Evolutionary conservation across 2,888 invertebrate species (phyloP), one percentile per base, ranked within the genome.

Genomic region (Erebia aethiops): DNA sequence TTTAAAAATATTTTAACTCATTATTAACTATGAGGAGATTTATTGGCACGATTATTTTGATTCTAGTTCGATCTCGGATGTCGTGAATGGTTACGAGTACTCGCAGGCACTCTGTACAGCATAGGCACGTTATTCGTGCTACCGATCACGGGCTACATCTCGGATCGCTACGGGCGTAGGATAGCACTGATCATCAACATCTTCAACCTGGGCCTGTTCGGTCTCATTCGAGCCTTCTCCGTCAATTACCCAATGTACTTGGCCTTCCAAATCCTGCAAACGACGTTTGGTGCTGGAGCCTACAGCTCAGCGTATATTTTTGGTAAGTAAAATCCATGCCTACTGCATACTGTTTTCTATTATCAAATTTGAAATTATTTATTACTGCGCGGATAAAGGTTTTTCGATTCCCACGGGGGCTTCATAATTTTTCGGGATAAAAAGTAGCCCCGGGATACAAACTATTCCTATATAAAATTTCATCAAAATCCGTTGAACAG

Each of bases 41-140:
- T 56, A 56, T 18, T 73, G 82, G 54, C 77, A 60, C 35, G 11
- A 10, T 10, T 0, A n/a, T 16, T 52, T 64, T 26, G 3, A 4
- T 46, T 10, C 0, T 14, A 95, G 95, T 95, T 93, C 82, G 82
- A 86, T 73, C 82, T 95, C 9, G 91, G 93, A 41, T 95, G 95
- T 77, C 88, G 93, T 41, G 87, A 77, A 94, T 96, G 95, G 95
- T 94, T 94, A 81, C 82, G 96, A 65, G 92, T 95, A 1, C 79
- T 96, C 71, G 94, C 95, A 26, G 96, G 96, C 7, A 95, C 95
- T 9, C 84, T 95, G 14, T 94, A 95, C 78, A 95, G 94, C 77
- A 77, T 94, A 61, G 95, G 95, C 18, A 95, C 94, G 77, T 94
- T 95, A 76, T 82, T 95, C 70, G 95, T 95, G 4, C 86, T 95